These are phyloP conservation scores for Acipenser transmontanus DNA, from an alignment of 2,797 vertebrate species.

Conservation along the genomic window DNA sequence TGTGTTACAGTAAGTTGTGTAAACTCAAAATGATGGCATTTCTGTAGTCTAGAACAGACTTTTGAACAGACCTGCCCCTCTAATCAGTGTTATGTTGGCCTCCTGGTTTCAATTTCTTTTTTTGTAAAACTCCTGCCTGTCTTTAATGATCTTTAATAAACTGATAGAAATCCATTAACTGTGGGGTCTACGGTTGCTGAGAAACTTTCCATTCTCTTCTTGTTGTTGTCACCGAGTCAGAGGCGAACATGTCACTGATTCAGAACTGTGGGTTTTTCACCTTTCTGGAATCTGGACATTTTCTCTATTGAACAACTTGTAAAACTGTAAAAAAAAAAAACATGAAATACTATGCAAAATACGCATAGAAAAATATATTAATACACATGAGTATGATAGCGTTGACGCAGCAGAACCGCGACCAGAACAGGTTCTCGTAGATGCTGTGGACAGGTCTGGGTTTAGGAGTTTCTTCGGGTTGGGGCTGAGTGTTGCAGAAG, in stretches of 20 bases:
- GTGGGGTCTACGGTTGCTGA: too few relatives aligned
- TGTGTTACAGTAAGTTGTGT: too few relatives aligned
- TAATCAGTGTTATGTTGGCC: too few relatives aligned
- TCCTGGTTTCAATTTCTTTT: too few relatives aligned
- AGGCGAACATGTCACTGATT: neutral
- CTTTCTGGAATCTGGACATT: slow-evolving; percentile 27
- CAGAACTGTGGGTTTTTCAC: too few relatives aligned
- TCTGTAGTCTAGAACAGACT: too few relatives aligned
- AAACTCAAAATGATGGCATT: too few relatives aligned
- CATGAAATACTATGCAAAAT: slow-evolving; percentile 68
- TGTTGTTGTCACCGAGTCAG: neutral
- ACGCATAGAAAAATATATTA: slow-evolving; percentile 83
- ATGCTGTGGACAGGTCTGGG: slow-evolving; percentile 40
- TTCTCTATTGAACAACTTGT: slow-evolving; percentile 45
- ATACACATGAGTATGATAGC: slow-evolving; percentile 73
- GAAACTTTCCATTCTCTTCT: neutral
- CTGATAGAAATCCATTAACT: too few relatives aligned
- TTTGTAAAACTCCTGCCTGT: too few relatives aligned
- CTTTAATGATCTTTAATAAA: too few relatives aligned
- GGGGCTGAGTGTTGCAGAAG: slow-evolving; percentile 39
- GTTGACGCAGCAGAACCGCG: slow-evolving; percentile 64
- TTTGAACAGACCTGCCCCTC: too few relatives aligned
- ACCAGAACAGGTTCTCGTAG: slow-evolving; percentile 68
- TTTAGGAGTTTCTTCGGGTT: slow-evolving; percentile 33
- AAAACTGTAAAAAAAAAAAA: slow-evolving; percentile 12